phyloP scores from a whole-genome alignment of 2,113 vertebrate genomes.

The Callopanchax toddi region DNA sequence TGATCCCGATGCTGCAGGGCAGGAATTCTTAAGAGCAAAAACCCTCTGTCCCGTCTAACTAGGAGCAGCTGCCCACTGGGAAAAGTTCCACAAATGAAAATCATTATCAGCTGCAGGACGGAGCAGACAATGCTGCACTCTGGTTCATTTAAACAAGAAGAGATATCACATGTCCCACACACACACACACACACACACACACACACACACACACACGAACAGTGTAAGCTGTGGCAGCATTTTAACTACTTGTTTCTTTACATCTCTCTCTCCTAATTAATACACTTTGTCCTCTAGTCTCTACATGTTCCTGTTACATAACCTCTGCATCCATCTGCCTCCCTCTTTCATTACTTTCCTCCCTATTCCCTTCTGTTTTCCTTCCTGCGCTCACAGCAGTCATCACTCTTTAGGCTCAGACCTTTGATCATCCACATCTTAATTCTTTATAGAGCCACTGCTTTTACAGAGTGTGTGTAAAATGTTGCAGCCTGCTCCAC shows the following conservation, averaged over 20 bases:
- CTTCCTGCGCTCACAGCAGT: constrained; percentile 39
- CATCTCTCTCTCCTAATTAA: constrained; percentile 27
- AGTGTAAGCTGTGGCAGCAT: constrained; percentile 38
- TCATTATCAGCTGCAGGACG: constrained; percentile 76
- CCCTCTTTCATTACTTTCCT: constrained; percentile 2
- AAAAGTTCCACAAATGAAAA: constrained; percentile 70
- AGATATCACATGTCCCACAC: constrained; percentile 36
- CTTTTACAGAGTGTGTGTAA: constrained; percentile 40
- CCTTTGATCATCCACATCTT: constrained; percentile 66
- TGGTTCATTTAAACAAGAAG: constrained; percentile 10
- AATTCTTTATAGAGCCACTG: constrained; percentile 68
- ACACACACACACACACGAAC: constrained; percentile 1
- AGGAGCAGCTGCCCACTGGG: constrained; percentile 74
- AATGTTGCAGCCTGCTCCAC: constrained; percentile 20
- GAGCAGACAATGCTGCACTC: constrained; percentile 52
- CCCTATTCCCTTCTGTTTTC: constrained; percentile 16
- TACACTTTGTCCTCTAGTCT: not conserved
- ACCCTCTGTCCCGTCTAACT: constrained; percentile 56
- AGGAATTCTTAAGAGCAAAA: constrained; percentile 62
- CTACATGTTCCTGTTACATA: not conserved
- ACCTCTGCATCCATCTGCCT: not conserved
- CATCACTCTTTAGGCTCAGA: constrained; percentile 55
- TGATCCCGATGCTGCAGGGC: constrained; percentile 65
- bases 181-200: constrained; percentile 18
- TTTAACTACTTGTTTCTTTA: constrained; percentile 14